A percentile compares a stretch with the other conserved stretches of the same genome.
Evolutionary conservation across 2,113 vertebrate genomes (phyloP).

Genomic region (Accipiter virgatus): DNA sequence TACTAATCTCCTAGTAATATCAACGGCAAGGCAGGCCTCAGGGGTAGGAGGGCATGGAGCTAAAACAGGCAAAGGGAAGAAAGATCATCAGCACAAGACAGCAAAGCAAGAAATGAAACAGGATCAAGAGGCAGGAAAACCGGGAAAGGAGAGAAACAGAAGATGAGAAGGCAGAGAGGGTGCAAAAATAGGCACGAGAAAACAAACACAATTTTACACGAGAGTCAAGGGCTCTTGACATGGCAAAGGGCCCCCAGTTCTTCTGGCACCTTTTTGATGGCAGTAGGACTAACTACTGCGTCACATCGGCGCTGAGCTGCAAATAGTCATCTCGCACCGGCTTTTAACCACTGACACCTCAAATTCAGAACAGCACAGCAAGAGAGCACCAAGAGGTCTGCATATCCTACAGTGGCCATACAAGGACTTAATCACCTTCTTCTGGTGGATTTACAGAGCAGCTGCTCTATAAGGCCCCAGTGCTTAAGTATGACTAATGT

Average conservation of each 20-base stretch:
- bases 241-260: not conserved
- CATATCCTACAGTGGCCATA: not conserved
- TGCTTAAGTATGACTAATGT: constrained; percentile 55
- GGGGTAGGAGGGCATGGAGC: not conserved
- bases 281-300: not conserved
- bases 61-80: not conserved
- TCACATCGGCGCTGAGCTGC: not conserved
- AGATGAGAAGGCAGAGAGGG: not conserved
- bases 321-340: not conserved
- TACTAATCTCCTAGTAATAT: not conserved
- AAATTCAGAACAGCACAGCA: not conserved
- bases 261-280: not conserved
- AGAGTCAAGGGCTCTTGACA: not conserved
- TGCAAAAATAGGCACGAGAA: not conserved
- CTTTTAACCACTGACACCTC: constrained; percentile 10
- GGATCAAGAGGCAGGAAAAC: not conserved
- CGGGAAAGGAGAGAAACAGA: not conserved
- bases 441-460: constrained; percentile 60
- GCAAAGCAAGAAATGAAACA: not conserved
- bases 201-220: not conserved
- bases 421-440: constrained; percentile 54
- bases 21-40: not conserved
- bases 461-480: constrained; percentile 23
- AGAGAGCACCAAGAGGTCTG: not conserved
- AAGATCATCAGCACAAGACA: not conserved